phyloP scores from a whole-genome alignment of 2,888 invertebrate genomes.

The Phanerotoma sp. region DNA sequence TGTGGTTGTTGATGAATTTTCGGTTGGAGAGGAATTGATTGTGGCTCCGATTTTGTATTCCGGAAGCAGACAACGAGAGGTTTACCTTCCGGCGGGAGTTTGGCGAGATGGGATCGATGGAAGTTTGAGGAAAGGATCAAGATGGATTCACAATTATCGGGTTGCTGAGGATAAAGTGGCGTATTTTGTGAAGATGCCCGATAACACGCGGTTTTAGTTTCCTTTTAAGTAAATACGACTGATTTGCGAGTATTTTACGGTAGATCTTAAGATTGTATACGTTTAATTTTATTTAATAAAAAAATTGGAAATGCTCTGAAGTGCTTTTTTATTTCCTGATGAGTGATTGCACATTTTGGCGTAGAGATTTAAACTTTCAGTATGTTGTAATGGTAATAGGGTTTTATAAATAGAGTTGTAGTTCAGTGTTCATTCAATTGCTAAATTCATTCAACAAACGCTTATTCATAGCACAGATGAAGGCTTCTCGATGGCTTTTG shows the following conservation, averaged over 20 bases:
- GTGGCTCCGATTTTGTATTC: conserved; percentile 83
- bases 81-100: conserved; percentile 87
- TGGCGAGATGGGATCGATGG: conserved; percentile 93
- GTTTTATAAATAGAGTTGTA: too few species aligned
- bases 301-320: too few species aligned
- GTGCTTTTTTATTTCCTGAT: too few species aligned
- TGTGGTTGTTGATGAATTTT: conserved; percentile 80
- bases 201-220: conserved; percentile 73
- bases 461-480: too few species aligned
- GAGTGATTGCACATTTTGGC: too few species aligned
- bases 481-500: too few species aligned
- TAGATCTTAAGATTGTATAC: not conserved
- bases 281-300: conserved; percentile 1
- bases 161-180: conserved; percentile 79
- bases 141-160: conserved; percentile 87
- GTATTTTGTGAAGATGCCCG: conserved; percentile 81
- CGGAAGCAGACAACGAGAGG: conserved; percentile 72
- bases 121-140: conserved; percentile 80
- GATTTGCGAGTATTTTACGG: too few species aligned
- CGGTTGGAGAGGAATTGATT: conserved; percentile 85
- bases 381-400: too few species aligned
- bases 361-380: too few species aligned
- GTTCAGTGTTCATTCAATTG: too few species aligned
- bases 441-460: too few species aligned
- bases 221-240: not conserved